Conservation (phyloP, 2,888 invertebrate species). For the Nemotelus nigrinus region DNA sequence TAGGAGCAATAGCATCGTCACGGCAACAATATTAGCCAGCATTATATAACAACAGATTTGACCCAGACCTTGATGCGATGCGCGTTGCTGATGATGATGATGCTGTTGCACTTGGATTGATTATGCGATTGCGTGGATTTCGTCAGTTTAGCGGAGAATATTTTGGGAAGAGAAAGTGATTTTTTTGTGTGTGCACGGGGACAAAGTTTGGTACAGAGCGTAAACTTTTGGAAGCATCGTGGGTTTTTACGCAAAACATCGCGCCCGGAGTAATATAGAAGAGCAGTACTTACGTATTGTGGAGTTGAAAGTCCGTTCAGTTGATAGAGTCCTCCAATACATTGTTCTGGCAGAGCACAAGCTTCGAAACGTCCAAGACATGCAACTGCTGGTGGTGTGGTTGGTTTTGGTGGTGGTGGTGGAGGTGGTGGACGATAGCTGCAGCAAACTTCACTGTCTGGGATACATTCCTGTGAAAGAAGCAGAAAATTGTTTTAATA, state of each 20-base stretch:
- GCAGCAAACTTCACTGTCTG: conserved; percentile 65
- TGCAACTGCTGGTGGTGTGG: conserved; percentile 55
- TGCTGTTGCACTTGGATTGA: neutral
- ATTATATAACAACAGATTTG: conserved; percentile 6
- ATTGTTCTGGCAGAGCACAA: conserved; percentile 61
- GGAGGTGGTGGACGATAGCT: conserved; percentile 56
- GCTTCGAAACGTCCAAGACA: conserved; percentile 59
- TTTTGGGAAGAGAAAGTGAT: too few species aligned
- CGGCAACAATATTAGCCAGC: neutral
- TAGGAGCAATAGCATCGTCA: too few species aligned
- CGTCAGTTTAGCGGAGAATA: too few species aligned
- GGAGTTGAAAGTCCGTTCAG: conserved; percentile 58
- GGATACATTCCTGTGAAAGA: conserved; percentile 64
- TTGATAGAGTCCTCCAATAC: conserved; percentile 61
- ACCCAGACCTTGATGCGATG: conserved; percentile 40
- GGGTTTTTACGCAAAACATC: too few species aligned
- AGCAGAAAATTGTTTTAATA: conserved; percentile 52
- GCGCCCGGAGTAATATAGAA: too few species aligned
- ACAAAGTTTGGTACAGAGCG: too few species aligned
- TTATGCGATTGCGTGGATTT: too few species aligned
- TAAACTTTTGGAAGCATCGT: too few species aligned
- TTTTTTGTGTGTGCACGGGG: too few species aligned
- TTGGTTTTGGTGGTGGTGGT: conserved; percentile 53
- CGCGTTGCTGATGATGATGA: neutral
- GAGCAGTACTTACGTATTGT: conserved; percentile 59